These are phyloP conservation scores for Chaetorhynchus papuensis DNA, from an alignment of 2,113 vertebrate species.

Conservation along the genomic window DNA sequence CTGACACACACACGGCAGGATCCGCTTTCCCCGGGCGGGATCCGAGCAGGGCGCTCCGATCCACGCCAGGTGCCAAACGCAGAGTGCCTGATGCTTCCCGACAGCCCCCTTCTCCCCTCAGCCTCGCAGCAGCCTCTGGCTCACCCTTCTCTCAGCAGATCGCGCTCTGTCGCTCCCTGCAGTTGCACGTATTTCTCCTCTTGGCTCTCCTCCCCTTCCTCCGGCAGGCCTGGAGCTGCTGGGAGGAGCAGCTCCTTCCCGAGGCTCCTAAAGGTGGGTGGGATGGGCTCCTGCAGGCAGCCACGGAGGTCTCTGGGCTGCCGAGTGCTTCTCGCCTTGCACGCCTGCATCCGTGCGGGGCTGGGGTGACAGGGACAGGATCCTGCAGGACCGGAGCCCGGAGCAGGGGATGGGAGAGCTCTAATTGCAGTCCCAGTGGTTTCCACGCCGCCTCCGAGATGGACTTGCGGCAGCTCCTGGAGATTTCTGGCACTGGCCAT, in stretches of 20 bases:
- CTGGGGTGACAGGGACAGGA: background rate
- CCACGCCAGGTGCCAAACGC: rapidly evolving
- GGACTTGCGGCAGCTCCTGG: background rate
- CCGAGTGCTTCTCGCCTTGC: background rate
- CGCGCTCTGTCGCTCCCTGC: rapidly evolving
- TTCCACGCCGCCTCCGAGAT: background rate
- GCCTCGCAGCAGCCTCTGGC: background rate
- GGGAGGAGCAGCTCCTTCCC: background rate
- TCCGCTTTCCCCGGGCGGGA: background rate
- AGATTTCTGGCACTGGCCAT: background rate
- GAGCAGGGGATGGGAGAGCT: background rate
- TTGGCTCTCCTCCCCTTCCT: background rate
- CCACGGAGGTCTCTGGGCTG: rapidly evolving
- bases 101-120: background rate
- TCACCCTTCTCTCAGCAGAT: background rate
- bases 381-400: rapidly evolving
- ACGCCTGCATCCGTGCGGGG: rapidly evolving
- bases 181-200: background rate
- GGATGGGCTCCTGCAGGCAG: background rate
- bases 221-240: background rate
- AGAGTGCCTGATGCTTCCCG: background rate
- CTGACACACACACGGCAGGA: background rate
- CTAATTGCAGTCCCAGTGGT: background rate
- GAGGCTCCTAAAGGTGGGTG: background rate
- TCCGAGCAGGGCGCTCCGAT: background rate